Base-by-base conservation (phyloP, 1,140 invertebrate genomes). In the Drosophila sucinea region DNA sequence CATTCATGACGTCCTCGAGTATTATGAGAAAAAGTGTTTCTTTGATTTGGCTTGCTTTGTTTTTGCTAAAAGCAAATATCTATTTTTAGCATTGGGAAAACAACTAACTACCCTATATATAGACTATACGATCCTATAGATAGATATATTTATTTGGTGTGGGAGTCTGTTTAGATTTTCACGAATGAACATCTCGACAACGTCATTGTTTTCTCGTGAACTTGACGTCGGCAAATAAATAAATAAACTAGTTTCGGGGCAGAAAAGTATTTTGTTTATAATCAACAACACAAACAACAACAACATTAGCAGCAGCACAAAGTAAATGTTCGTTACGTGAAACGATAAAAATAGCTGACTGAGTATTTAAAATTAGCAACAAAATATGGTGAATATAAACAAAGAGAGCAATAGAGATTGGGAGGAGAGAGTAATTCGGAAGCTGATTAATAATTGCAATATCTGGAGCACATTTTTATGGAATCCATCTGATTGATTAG, bases 141-240 rank as follows among this genome's bases (percentile, higher is more conserved):
- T 62, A 32, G 60, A 56, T 27, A 8, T 55, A n/a, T 68, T 35
- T 73, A 66, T 60, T 77, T 33, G 47, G 73, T 54, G 40, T 63
- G 54, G 62, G 41, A 47, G 40, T 64, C 30, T 54, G 56, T 71
- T 78, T 62, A 54, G 66, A 70, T 78, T 44, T 78, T 78, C 68
- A 67, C 70, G 65, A 63, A 73, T 60, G 38, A 35, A 17, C 4
- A 40, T 38, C 38, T 8, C 61, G 61, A 47, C 74, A 62, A 86
- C 83, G 83, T 86, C 84, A 87, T 87, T 70, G 74, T 76, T 81
- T 84, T 68, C 84, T 81, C 79, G 30, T 82, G 82, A 89, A 84
- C 73, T 87, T 89, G 80, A 77, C 84, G 84, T 87, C 73, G 81
- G 64, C 81, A 44, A 73, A 76, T 86, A 83, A 86, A 79, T 86